Evolutionary conservation across 2,888 invertebrate genomes (phyloP), one percentile per base, ranked within the genome.

Genomic region (Nemotelus pantherinus): DNA sequence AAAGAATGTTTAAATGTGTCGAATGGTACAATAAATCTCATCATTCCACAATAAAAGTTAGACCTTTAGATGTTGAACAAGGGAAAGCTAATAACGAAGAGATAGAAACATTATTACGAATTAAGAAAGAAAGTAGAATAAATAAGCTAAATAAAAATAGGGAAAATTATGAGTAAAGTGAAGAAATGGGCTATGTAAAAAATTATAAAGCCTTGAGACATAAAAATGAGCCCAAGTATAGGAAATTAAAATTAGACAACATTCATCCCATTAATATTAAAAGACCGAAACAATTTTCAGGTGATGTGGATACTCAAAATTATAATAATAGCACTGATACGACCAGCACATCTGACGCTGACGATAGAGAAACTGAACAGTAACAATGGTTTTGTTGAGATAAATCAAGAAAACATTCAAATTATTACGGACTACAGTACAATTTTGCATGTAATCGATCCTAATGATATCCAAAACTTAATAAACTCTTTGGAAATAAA

Each of bases 151-250:
- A 25, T 25, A 25, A 25, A 25, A 25, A 25, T 25, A 25, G 25
- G 25, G 25, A 25, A 25, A 25, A 25, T 47, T 79, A 77, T 67
- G 39, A 45, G n/a, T 39, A 77, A 64, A 48, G 4, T 10, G 39
- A 6, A 43, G 44, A 58, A 25, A 60, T 57, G 50, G 77, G 74
- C 9, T 72, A 60, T 39, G 77, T 79, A 25, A 25, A 25, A 25
- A 25, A 25, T 25, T 25, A 25, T 1, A 25, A 25, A 25, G 25
- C 25, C 25, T 53, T 78, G 7, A 79, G 67, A 60, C 78, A 81
- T 67, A 80, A 80, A 74, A 47, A 80, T 50, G 80, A 80, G 75
- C 77, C 78, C 70, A 79, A 77, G 77, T 79, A 77, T 47, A 48
- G 58, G 67, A 57, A 75, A 77, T 44, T 48, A n/a, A 58, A 58